Evolutionary conservation across 2,888 invertebrate species (phyloP).

Genomic region (Amphipoea oculea): DNA sequence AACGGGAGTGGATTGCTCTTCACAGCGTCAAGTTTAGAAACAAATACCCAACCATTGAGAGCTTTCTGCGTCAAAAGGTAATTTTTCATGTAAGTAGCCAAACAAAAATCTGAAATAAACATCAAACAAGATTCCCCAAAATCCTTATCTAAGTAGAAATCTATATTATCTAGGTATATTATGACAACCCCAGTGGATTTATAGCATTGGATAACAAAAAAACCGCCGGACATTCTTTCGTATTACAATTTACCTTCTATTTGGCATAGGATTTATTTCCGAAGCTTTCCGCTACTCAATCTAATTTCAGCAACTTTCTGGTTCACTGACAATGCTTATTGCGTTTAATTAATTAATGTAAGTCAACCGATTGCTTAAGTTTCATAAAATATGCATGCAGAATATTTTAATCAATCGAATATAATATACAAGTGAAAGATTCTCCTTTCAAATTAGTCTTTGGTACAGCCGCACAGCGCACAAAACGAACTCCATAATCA

Average conservation of each 20-base stretch:
- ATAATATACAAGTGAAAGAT: slow-evolving; percentile 9
- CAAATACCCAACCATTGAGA: slow-evolving; percentile 57
- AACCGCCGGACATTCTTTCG: slow-evolving; percentile 7
- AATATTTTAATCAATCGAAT: slow-evolving; percentile 15
- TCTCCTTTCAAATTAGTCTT: slow-evolving; percentile 27
- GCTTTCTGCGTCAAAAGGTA: slow-evolving; percentile 12
- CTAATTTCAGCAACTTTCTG: slow-evolving; percentile 16
- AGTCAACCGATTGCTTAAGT: neutral
- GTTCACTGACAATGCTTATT: neutral
- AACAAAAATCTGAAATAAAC: slow-evolving; percentile 2
- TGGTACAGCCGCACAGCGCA: slow-evolving; percentile 4
- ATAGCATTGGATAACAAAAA: slow-evolving; percentile 15
- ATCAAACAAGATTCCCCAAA: neutral
- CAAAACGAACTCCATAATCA: slow-evolving; percentile 32
- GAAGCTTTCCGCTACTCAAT: slow-evolving; percentile 11
- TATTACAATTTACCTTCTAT: slow-evolving; percentile 15
- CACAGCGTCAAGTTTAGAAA: slow-evolving; percentile 68
- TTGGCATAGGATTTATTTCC: slow-evolving; percentile 11
- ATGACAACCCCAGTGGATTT: slow-evolving; percentile 1
- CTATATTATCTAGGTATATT: neutral
- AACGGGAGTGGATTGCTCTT: slow-evolving; percentile 70
- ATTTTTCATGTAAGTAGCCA: slow-evolving; percentile 3
- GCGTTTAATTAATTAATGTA: neutral
- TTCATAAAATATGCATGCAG: slow-evolving; percentile 6
- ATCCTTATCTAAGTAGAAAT: neutral